Conservation (phyloP, 2,113 vertebrate genomes). For the Phyllostomus hastatus region DNA sequence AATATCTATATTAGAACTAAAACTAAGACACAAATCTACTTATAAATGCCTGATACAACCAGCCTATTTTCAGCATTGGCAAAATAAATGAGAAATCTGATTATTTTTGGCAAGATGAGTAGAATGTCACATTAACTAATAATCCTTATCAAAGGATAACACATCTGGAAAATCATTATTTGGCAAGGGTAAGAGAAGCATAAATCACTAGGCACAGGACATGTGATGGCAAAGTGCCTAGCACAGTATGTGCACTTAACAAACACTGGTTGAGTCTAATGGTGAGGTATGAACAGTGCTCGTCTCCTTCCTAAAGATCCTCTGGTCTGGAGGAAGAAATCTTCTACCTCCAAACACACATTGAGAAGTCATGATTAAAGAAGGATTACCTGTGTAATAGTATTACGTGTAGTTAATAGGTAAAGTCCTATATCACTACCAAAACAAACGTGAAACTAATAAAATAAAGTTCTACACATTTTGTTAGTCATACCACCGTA, state of each 20-base stretch:
- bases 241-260: neutral
- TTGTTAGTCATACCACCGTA: neutral
- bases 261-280: neutral
- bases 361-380: neutral
- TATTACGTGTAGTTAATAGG: neutral
- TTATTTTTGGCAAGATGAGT: neutral
- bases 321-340: neutral
- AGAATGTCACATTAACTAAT: slow-evolving; percentile 1
- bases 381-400: neutral
- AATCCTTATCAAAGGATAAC: slow-evolving; percentile 23
- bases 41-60: neutral
- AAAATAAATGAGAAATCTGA: slow-evolving; percentile 39
- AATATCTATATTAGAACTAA: slow-evolving; percentile 28
- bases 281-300: neutral
- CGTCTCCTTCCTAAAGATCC: neutral
- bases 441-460: neutral
- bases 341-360: neutral
- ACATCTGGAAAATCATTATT: neutral
- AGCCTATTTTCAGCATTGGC: slow-evolving; percentile 20
- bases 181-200: neutral
- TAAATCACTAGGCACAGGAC: neutral
- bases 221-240: neutral
- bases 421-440: neutral
- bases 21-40: neutral
- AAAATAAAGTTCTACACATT: neutral